Evolutionary conservation across 2,113 vertebrate genomes (phyloP).

Genomic region (Rhynchomys soricoides): DNA sequence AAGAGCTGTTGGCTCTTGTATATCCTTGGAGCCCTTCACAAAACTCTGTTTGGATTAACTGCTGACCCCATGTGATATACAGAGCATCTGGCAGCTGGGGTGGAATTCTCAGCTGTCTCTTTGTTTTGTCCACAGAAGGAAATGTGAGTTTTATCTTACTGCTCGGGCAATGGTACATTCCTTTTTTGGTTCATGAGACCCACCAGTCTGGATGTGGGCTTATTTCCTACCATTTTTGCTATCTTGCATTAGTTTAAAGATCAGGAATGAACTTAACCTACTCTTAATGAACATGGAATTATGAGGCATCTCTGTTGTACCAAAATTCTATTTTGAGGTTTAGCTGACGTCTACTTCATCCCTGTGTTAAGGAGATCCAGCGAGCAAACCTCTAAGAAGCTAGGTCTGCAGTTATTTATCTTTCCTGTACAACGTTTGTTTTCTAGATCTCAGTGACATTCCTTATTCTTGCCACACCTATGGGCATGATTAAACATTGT

Average conservation of each 20-base stretch:
- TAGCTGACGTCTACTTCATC: neutral
- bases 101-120: constrained; percentile 77
- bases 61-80: constrained; percentile 52
- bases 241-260: constrained; percentile 65
- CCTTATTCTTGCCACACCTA: neutral
- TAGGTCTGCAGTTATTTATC: neutral
- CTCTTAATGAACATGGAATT: neutral
- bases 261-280: neutral
- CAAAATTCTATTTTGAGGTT: neutral
- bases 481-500: neutral
- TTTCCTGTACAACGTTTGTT: neutral
- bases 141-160: constrained; percentile 68
- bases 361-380: neutral
- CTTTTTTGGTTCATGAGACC: constrained; percentile 60
- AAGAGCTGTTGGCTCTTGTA: neutral
- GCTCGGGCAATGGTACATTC: constrained; percentile 43
- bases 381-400: neutral
- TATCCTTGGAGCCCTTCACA: constrained; percentile 18
- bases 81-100: constrained; percentile 65
- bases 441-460: neutral
- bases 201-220: constrained; percentile 27
- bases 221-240: constrained; percentile 44
- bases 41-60: constrained; percentile 69
- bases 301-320: neutral
- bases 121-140: constrained; percentile 78